Evolutionary conservation across 2,113 vertebrate species (phyloP).

Genomic region (Procavia capensis): DNA sequence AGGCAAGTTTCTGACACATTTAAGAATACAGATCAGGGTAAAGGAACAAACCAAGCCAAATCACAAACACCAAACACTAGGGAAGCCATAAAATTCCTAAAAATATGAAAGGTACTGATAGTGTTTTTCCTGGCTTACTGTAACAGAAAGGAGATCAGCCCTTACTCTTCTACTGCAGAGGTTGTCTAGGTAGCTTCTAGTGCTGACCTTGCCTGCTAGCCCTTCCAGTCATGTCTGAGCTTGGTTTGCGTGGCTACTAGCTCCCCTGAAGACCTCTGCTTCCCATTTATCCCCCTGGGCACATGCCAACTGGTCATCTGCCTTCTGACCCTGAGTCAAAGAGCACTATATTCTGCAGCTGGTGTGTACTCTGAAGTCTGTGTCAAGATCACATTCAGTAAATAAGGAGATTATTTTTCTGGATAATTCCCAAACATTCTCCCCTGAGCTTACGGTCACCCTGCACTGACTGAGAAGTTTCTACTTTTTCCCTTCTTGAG

Average conservation of each 20-base stretch:
- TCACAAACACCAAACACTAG: background rate
- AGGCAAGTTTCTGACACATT: background rate
- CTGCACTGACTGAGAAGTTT: background rate
- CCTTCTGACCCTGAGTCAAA: background rate
- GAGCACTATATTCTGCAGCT: background rate
- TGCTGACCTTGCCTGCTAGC: background rate
- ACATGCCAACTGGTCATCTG: background rate
- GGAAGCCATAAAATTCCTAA: background rate
- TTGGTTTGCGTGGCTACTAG: no score
- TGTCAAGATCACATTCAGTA: background rate
- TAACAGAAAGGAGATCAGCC: background rate
- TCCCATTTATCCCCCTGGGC: background rate
- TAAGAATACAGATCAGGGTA: background rate
- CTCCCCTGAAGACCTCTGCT: background rate
- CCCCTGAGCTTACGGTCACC: background rate
- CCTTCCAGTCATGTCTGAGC: background rate
- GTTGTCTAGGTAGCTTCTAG: background rate
- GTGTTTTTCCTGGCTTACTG: background rate
- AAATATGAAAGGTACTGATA: background rate
- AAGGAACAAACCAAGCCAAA: conserved; percentile 3
- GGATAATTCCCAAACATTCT: background rate
- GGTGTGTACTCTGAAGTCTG: background rate
- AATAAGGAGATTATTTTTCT: background rate
- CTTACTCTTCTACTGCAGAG: background rate
- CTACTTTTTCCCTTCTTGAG: background rate